Evolutionary conservation across 2,888 invertebrate species (phyloP).

Genomic region (Dorcus parallelipipedus): DNA sequence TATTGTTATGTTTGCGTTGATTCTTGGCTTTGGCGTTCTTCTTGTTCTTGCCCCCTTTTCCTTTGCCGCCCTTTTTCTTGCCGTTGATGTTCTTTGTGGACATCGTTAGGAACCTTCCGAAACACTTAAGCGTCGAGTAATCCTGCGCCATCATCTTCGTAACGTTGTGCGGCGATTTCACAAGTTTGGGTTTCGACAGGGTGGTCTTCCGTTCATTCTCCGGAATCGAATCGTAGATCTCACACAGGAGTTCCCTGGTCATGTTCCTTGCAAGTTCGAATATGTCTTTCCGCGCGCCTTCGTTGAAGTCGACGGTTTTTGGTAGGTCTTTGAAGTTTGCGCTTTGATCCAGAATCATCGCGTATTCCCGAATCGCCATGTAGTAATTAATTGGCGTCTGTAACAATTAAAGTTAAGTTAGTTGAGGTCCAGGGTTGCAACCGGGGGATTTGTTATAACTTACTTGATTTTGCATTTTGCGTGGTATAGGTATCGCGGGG

Average conservation of each 20-base stretch:
- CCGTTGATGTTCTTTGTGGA: not conserved
- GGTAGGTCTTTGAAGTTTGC: constrained; percentile 46
- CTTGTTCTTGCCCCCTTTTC: not conserved
- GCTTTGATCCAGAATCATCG: not conserved
- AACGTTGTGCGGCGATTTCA: not conserved
- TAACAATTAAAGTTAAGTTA: too few relatives aligned
- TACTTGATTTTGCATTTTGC: too few relatives aligned
- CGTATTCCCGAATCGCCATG: not conserved
- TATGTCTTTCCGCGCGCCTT: constrained; percentile 45
- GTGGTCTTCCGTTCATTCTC: constrained; percentile 45
- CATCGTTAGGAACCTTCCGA: constrained; percentile 4
- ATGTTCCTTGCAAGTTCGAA: constrained; percentile 48
- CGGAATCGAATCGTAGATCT: constrained; percentile 50
- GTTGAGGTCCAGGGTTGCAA: too few relatives aligned
- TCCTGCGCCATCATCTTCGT: constrained; percentile 7
- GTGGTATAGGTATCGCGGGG: too few relatives aligned
- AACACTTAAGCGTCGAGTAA: not conserved
- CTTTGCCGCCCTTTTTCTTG: constrained; percentile 2
- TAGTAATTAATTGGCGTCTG: not conserved
- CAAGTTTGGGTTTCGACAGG: not conserved
- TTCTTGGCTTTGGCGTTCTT: constrained; percentile 3
- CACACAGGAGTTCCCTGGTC: constrained; percentile 54
- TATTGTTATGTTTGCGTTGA: not conserved
- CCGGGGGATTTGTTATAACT: too few relatives aligned
- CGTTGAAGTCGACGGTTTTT: constrained; percentile 27